Evolutionary conservation across 92 coral and sea anemone genomes (phyloP).

Genomic region (Palythoa caribaeorum): DNA sequence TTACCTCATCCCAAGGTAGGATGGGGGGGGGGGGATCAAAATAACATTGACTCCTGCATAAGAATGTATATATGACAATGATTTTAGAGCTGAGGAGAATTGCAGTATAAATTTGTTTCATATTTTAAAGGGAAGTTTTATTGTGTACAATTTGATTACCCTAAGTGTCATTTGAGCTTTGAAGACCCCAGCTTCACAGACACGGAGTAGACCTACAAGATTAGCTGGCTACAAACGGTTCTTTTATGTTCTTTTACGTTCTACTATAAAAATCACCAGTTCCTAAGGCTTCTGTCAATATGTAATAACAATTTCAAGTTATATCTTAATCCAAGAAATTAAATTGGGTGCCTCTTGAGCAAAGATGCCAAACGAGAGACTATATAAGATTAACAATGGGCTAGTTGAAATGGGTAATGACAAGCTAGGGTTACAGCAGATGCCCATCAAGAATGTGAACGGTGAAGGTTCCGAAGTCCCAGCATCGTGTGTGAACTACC

Average conservation of each 20-base stretch:
- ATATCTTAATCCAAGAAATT: neutral
- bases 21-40: too few species aligned
- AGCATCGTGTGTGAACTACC: too few species aligned
- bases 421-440: too few species aligned
- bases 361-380: too few species aligned
- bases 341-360: too few species aligned
- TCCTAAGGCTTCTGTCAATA: constrained; percentile 8
- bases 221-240: constrained; percentile 6
- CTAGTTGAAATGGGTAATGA: too few species aligned
- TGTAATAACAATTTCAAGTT: constrained; percentile 20
- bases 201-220: constrained; percentile 4
- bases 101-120: constrained; percentile 13
- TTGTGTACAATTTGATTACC: constrained; percentile 3
- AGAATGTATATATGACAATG: constrained; percentile 17
- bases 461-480: too few species aligned
- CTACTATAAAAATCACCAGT: neutral
- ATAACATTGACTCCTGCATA: too few species aligned
- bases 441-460: too few species aligned
- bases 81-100: constrained; percentile 22
- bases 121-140: neutral
- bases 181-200: neutral
- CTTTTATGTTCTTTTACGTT: constrained; percentile 12
- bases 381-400: too few species aligned
- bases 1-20: too few species aligned
- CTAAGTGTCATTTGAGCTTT: constrained; percentile 5